These are phyloP conservation scores for Phymatocera aterrima DNA, from an alignment of 2,888 invertebrate genomes.

Conservation along the genomic window DNA sequence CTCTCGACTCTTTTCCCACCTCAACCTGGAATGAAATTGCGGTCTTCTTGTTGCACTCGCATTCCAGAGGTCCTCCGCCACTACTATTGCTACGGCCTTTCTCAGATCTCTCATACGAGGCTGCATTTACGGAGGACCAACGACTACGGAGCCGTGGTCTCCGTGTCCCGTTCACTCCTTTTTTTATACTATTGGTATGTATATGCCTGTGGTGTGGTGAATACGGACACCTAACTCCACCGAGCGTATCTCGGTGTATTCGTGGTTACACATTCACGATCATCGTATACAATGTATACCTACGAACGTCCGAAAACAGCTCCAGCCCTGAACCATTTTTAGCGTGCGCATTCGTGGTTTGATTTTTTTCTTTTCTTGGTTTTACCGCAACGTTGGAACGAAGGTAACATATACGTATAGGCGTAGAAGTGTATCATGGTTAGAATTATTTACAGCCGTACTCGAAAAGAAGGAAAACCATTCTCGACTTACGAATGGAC, in stretches of 20 bases:
- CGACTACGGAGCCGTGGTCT: too few species aligned
- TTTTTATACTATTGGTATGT: too few species aligned
- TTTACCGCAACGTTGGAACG: not conserved
- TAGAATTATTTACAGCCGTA: not conserved
- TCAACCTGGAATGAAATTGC: constrained; percentile 53
- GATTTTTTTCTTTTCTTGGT: not conserved
- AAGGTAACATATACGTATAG: not conserved
- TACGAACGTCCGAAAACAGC: constrained; percentile 21
- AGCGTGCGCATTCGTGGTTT: constrained; percentile 9
- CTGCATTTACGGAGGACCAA: constrained; percentile 8
- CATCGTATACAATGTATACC: not conserved
- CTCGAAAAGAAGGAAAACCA: too few species aligned
- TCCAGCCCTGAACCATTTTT: constrained; percentile 30
- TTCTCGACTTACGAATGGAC: not conserved
- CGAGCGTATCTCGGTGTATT: not conserved
- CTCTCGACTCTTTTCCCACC: constrained; percentile 23
- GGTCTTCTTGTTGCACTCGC: constrained; percentile 60
- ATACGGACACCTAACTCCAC: not conserved
- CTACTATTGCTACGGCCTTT: constrained; percentile 21
- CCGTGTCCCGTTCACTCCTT: constrained; percentile 18
- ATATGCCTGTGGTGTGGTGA: not conserved
- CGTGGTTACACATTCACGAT: constrained; percentile 29
- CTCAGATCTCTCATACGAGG: not conserved
- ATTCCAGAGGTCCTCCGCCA: constrained; percentile 65
- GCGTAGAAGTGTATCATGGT: not conserved